Base-by-base conservation (phyloP, 2,113 vertebrate species). In the Chamaea fasciata region DNA sequence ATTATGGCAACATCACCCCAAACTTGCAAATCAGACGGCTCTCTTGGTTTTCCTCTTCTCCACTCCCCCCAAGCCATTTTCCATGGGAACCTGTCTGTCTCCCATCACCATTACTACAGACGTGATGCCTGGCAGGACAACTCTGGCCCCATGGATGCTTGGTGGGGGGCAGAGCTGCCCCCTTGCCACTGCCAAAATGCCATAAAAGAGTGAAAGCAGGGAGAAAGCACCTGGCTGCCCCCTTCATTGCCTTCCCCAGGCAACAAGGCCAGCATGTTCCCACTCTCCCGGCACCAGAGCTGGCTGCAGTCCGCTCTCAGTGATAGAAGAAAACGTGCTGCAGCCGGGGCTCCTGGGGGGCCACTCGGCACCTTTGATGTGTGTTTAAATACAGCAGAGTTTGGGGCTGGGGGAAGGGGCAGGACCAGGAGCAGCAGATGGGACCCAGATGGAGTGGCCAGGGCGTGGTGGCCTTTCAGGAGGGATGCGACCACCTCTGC, bases 331-430 rank as follows among this genome's bases (percentile, higher is more conserved):
- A 96, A 97, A 92, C 50, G n/a, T 62, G 87, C 80, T 89, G 79
- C 33, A 91, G 65, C 78, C 10, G 5, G 86, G 75, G 56, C 75
- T 95, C 97, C 92, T 93, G 3, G 0, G 92, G 81, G 95, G 56
- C 94, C 9, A 13, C 59, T 37, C 71, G 20, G 62, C 35, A 70
- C 92, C 95, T 97, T 97, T 97, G 97, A 97, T 97, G 94, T 97
- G 91, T 84, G 95, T 90, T 96, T 97, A 96, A 97, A 94, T 93
- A 92, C 95, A 87, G 85, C 28, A 37, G 93, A 92, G 83, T 96
- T 91, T 88, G 81, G 83, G 86, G 94, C 56, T 77, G 93, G 92
- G 94, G 94, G 77, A 92, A 88, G 96, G 92, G 91, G 44, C 24
- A 35, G 46, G 81, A 85, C 89, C 74, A 89, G 68, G 46, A 56